Base-by-base conservation (phyloP, 2,888 invertebrate genomes). In the Stenodema calcarata region DNA sequence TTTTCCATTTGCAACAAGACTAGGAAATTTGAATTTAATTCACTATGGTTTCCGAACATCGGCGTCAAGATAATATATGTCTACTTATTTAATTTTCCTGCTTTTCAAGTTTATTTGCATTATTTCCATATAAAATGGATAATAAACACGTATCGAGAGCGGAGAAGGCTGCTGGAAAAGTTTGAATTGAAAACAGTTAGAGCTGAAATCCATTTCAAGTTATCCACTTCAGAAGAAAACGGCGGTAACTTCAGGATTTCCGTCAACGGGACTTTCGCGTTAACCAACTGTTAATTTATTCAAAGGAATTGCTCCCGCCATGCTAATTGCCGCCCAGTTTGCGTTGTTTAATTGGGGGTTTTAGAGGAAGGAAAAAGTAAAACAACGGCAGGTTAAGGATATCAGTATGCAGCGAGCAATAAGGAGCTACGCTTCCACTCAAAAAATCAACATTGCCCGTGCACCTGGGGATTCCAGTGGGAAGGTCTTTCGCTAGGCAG, bases 211-310 rank as follows among this genome's bases (percentile, higher is more conserved):
- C 62, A 62, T 62, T 62, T 62, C 62, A 62, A 62, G 27, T 62
- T 62, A 62, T 23, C 62, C 62, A 62, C 62, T 62, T 62, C 62
- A 62, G 62, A 23, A 62, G 62, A 62, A 62, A 62, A 62, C 62
- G 62, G 27, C 62, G 62, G 62, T 9, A 62, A 62, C 62, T 62
- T 62, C 62, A 62, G 62, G 62, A 62, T 62, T 18, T 23, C 62
- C 62, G 62, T 62, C 62, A 62, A 18, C 62, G 62, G 62, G 27
- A 62, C 62, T 62, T 62, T 23, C 62, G 62, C 62, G 62, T 62
- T 62, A 62, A 62, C 62, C 62, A 62, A 62, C 62, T 62, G 62
- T 62, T 62, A 62, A 62, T 62, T 62, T 62, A 62, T 62, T 62
- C 62, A 62, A 62, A 62, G 62, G 62, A 62, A 62, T 62, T 62